Conservation (phyloP, 2,797 vertebrate genomes). For the Gephyroberyx darwinii region DNA sequence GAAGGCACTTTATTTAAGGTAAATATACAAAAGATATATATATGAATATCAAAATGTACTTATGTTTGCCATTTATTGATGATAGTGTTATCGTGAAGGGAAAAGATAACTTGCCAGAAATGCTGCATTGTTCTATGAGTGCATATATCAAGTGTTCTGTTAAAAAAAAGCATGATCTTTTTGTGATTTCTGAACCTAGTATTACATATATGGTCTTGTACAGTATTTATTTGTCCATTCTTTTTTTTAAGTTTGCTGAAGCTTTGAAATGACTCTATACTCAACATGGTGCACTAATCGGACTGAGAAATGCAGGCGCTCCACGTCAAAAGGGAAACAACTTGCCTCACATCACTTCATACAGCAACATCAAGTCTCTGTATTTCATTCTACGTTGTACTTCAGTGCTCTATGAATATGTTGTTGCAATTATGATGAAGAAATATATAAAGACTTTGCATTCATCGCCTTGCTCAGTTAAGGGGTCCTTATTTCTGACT, state of each 20-base stretch:
- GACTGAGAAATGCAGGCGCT: slow-evolving; percentile 69
- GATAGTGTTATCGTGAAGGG: slow-evolving; percentile 70
- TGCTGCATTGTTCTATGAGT: slow-evolving; percentile 70
- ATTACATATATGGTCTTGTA: slow-evolving; percentile 82
- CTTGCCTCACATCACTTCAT: slow-evolving; percentile 67
- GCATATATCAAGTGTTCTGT: slow-evolving; percentile 67
- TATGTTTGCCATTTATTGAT: slow-evolving; percentile 61
- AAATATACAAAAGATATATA: slow-evolving; percentile 61
- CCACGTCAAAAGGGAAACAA: slow-evolving; percentile 75
- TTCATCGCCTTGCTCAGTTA: slow-evolving; percentile 65
- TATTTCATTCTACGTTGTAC: slow-evolving; percentile 69
- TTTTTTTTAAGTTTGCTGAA: slow-evolving; percentile 74
- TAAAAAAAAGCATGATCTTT: slow-evolving; percentile 73
- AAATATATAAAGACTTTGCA: slow-evolving; percentile 80
- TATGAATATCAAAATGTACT: slow-evolving; percentile 53
- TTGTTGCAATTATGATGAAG: slow-evolving; percentile 77
- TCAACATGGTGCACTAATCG: slow-evolving; percentile 77
- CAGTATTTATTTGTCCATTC: slow-evolving; percentile 86
- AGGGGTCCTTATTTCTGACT: slow-evolving; percentile 37
- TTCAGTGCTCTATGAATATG: slow-evolving; percentile 74
- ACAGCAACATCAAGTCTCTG: slow-evolving; percentile 62
- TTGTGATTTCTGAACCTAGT: slow-evolving; percentile 78
- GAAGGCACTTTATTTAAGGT: slow-evolving; percentile 84
- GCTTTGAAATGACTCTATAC: slow-evolving; percentile 78
- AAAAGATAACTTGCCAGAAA: slow-evolving; percentile 62